Percentiles rank a stretch among this genome's conserved stretches.
Evolutionary conservation across 2,113 vertebrate species (phyloP).

Genomic region (Brachyhypopomus occidentalis): DNA sequence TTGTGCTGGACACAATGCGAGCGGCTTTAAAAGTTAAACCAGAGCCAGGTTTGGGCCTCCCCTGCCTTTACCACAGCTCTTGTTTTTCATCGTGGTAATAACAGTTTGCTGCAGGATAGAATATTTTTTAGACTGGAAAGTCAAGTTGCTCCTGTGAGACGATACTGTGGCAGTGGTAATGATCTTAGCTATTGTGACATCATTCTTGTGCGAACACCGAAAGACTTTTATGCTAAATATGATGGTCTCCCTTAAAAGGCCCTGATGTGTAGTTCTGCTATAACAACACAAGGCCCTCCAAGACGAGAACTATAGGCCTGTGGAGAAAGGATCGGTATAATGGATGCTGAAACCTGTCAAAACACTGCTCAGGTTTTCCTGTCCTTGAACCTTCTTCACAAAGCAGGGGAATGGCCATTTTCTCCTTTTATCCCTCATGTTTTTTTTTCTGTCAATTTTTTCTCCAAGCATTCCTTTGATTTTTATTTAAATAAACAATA

Average conservation of each 20-base stretch:
- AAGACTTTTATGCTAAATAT: too few relatives aligned
- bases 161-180: background rate
- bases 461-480: slow-evolving; percentile 54
- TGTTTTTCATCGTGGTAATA: slow-evolving; percentile 42
- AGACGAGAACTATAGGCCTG: slow-evolving; percentile 38
- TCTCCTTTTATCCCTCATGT: slow-evolving; percentile 29
- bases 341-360: slow-evolving; percentile 62
- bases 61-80: slow-evolving; percentile 49
- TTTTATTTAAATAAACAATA: background rate
- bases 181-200: background rate
- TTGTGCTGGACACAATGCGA: slow-evolving; percentile 71
- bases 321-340: slow-evolving; percentile 52
- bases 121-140: slow-evolving; percentile 17
- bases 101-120: slow-evolving; percentile 21
- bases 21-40: slow-evolving; percentile 57
- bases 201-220: too few relatives aligned
- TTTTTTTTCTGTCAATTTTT: slow-evolving; percentile 41
- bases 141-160: slow-evolving; percentile 1
- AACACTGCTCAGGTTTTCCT: slow-evolving; percentile 63
- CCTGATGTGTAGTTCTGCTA: background rate
- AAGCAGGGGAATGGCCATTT: slow-evolving; percentile 53
- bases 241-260: too few relatives aligned
- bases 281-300: slow-evolving; percentile 31
- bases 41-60: slow-evolving; percentile 17
- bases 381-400: slow-evolving; percentile 59